A percentile compares a stretch with the other conserved stretches of the same genome.
phyloP scores from a whole-genome alignment of 2,113 vertebrate species.

The Camelus dromedarius region DNA sequence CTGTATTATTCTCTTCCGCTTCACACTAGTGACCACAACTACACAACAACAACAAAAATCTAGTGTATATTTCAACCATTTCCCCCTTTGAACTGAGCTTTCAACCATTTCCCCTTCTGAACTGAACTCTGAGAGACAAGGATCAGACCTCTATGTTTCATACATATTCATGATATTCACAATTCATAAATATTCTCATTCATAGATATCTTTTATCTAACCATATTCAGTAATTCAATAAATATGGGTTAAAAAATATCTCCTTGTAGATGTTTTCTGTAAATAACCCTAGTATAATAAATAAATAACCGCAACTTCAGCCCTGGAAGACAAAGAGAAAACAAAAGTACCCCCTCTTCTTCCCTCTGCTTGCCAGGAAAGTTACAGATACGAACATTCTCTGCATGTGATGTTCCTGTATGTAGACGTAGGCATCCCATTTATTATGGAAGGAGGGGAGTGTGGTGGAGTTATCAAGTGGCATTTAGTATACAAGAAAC shows the following conservation, averaged over 20 bases:
- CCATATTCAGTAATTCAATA: not conserved
- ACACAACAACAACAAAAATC: not conserved
- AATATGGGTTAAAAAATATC: not conserved
- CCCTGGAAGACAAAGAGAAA: not conserved
- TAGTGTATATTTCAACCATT: not conserved
- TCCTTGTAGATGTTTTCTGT: not conserved
- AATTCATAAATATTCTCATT: not conserved
- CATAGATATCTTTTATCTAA: not conserved
- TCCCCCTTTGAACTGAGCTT: not conserved
- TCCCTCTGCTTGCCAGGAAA: not conserved
- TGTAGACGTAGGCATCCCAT: not conserved
- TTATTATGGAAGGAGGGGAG: not conserved
- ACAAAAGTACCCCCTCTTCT: not conserved
- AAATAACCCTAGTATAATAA: not conserved
- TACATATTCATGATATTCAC: not conserved
- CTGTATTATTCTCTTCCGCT: not conserved
- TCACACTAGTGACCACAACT: not conserved
- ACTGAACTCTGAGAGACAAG: not conserved
- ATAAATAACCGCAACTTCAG: not conserved
- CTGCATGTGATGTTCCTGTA: not conserved
- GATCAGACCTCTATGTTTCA: not conserved
- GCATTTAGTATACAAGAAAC: not conserved
- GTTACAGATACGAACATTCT: not conserved
- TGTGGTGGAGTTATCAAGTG: not conserved
- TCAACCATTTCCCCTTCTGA: not conserved